Evolutionary conservation across 1,140 invertebrate genomes (phyloP).

Genomic region (Melipona quadrifasciata): DNA sequence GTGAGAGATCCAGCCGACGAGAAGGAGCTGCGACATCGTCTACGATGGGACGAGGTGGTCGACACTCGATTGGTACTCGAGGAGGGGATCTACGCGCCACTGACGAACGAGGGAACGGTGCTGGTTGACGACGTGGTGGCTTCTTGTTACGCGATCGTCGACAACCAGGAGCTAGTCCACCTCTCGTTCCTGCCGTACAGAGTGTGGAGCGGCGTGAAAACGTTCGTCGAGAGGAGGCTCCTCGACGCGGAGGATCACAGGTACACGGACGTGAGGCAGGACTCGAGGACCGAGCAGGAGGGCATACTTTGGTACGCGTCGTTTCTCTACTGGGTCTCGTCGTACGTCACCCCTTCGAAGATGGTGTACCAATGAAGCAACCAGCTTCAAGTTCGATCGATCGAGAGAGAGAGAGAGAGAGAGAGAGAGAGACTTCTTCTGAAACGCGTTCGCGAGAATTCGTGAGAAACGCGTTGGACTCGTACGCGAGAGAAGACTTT

Average conservation of each 20-base stretch:
- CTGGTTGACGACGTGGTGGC: slow-evolving; percentile 95
- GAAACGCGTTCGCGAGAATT: slow-evolving; percentile 21
- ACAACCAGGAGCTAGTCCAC: slow-evolving; percentile 93
- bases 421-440: background rate
- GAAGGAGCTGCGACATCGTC: slow-evolving; percentile 71
- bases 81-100: slow-evolving; percentile 93
- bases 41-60: slow-evolving; percentile 85
- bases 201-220: slow-evolving; percentile 80
- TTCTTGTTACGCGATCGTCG: slow-evolving; percentile 96
- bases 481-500: too few species aligned
- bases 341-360: slow-evolving; percentile 85
- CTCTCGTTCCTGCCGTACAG: slow-evolving; percentile 91
- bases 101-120: slow-evolving; percentile 93
- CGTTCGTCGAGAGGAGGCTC: slow-evolving; percentile 57
- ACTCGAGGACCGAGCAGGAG: slow-evolving; percentile 52
- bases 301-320: slow-evolving; percentile 95
- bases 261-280: slow-evolving; percentile 36
- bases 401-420: background rate
- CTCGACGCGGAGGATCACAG: slow-evolving; percentile 37
- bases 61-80: slow-evolving; percentile 83
- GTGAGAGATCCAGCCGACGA: slow-evolving; percentile 74
- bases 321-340: slow-evolving; percentile 87
- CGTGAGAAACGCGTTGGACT: background rate
- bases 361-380: slow-evolving; percentile 68
- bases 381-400: background rate